These are phyloP conservation scores for Apodemus sylvaticus DNA, from an alignment of 2,113 vertebrate species.

Conservation along the genomic window DNA sequence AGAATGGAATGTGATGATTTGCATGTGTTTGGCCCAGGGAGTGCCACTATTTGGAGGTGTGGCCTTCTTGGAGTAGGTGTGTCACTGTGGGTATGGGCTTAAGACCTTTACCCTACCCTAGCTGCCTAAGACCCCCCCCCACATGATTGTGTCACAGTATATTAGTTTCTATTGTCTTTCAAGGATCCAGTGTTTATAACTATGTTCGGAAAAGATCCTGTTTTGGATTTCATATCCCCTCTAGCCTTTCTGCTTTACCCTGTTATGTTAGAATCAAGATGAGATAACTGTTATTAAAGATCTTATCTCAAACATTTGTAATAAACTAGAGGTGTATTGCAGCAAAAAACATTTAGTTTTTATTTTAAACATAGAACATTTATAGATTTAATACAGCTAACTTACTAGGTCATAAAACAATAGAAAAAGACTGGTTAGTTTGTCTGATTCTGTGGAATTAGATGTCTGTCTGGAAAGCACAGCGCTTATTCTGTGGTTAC, in stretches of 20 bases:
- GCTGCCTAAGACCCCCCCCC: no score
- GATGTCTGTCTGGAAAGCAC: constrained; percentile 32
- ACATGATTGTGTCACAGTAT: neutral
- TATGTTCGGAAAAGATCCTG: constrained; percentile 83
- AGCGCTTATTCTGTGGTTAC: constrained; percentile 35
- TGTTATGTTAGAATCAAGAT: constrained; percentile 78
- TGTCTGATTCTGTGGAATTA: constrained; percentile 53
- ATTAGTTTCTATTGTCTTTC: constrained; percentile 72
- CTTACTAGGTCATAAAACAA: neutral
- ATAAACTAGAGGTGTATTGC: constrained; percentile 82
- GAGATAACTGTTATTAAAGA: constrained; percentile 95
- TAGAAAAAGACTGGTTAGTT: constrained; percentile 55
- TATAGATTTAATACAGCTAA: constrained; percentile 46
- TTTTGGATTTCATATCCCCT: constrained; percentile 86
- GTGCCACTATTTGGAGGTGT: no score
- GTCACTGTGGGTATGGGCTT: no score
- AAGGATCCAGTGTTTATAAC: constrained; percentile 69
- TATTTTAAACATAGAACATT: constrained; percentile 75
- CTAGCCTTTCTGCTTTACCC: constrained; percentile 75
- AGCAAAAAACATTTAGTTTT: constrained; percentile 80
- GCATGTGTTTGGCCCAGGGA: no score
- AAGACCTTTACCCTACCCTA: no score
- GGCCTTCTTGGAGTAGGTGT: no score
- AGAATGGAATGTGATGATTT: no score
- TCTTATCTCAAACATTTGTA: constrained; percentile 91